Evolutionary conservation across 2,888 invertebrate species (phyloP), one percentile per base, ranked within the genome.

Genomic region (Corbicula japonica): DNA sequence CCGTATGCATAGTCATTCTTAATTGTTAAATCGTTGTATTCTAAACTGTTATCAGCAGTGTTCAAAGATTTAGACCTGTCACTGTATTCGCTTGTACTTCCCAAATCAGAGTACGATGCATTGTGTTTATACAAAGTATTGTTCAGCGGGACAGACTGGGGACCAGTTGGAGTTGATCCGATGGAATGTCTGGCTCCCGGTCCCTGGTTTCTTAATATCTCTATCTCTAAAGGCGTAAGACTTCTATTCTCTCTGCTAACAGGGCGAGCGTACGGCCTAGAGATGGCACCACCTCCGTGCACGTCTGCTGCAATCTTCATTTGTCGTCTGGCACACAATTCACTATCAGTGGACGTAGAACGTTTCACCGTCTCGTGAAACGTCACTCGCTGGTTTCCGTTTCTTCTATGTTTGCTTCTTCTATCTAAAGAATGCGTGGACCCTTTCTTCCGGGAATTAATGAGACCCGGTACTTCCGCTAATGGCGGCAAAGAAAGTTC

Each of bases 351-450:
- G 8, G 85, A 83, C 44, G 83, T 83, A 12, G 79, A 85, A 1
- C 86, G 76, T 48, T 87, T 82, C 2, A 89, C 87, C 6, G 87
- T 79, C 15, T 92, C 91, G 35, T 91, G 89, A 82, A 92, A 92
- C 15, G 91, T 92, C 18, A 92, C 91, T 15, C 91, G 80, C 60
- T 88, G 90, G 28, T 87, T 84, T 6, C 86, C 87, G 35, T 86
- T 89, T 28, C 88, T 76, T 6, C 88, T 72, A 23, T 85, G 74
- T 12, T 87, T 77, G 30, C 84, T 83, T 34, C 89, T 78, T 23
- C 88, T 76, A 58, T 86, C 81, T 8, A 87, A 71, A 0, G 86
- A 83, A 65, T 84, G 84, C 30, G 81, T 85, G 32, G 81, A 78
- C 26, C 83, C 83, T 34, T 80, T 84, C 46, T 72, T 68, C 35